Conservation (phyloP, 2,888 invertebrate genomes). For the Erebia palarica region DNA sequence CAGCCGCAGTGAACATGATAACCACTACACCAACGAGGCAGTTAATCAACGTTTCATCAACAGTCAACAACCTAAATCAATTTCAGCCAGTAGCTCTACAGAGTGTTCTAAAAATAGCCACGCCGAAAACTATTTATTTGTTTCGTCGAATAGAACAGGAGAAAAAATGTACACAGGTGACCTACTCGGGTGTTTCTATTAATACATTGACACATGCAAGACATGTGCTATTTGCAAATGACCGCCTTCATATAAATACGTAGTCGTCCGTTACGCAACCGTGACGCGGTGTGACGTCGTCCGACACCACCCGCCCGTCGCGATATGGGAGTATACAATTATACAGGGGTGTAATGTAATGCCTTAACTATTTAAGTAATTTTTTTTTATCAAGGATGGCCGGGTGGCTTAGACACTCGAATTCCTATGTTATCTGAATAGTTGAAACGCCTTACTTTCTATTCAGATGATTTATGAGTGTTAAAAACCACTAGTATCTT, state of each 20-base stretch:
- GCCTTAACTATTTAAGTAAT: no score
- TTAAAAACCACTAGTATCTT: no score
- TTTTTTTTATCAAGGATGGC: no score
- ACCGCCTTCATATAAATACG: constrained; percentile 56
- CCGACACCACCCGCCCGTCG: constrained; percentile 41
- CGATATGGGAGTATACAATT: constrained; percentile 38
- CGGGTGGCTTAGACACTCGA: not conserved
- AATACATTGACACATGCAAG: constrained; percentile 67
- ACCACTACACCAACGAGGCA: no score
- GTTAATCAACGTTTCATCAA: not conserved
- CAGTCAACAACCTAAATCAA: constrained; percentile 5
- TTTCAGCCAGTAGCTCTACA: constrained; percentile 6
- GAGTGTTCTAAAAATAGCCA: constrained; percentile 18
- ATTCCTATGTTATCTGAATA: no score
- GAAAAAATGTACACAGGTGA: constrained; percentile 55
- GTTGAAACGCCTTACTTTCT: no score
- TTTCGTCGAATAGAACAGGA: constrained; percentile 11
- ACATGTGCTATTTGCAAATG: constrained; percentile 70
- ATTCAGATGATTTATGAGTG: no score
- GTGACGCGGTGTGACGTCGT: constrained; percentile 71
- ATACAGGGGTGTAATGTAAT: constrained; percentile 29
- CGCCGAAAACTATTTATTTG: constrained; percentile 12
- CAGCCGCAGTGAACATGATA: no score
- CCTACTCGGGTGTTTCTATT: constrained; percentile 62
- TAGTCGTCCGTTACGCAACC: constrained; percentile 60